Percentiles rank a stretch among this genome's conserved stretches.
These are phyloP conservation scores for Phyto melanocephala DNA, from an alignment of 2,888 invertebrate species.

Conservation along the genomic window DNA sequence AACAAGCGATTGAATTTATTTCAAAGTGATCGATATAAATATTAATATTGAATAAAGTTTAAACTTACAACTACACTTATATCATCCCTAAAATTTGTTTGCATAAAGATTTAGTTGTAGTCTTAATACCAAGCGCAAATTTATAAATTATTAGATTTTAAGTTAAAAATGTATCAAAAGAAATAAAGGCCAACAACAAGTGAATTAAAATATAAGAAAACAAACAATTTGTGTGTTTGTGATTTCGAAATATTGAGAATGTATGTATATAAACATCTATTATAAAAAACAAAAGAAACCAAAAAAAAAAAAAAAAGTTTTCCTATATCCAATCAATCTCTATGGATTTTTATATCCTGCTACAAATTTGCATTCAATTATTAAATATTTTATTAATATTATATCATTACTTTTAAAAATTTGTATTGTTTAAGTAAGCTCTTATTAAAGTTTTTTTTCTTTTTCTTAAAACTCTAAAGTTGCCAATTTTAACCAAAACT, in stretches of 20 bases:
- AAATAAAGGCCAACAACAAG: not conserved
- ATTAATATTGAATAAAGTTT: not conserved
- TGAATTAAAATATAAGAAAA: not conserved
- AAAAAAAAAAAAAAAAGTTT: not conserved
- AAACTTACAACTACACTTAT: not conserved
- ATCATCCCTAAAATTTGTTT: not conserved
- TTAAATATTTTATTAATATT: not conserved
- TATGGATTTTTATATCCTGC: too few species aligned
- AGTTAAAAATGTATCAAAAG: not conserved
- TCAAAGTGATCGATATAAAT: not conserved
- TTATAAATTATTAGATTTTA: constrained; percentile 38
- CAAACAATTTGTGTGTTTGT: not conserved
- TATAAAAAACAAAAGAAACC: constrained; percentile 5
- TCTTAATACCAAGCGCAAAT: not conserved
- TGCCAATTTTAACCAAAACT: constrained; percentile 19
- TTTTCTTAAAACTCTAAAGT: constrained; percentile 29
- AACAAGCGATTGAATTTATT: not conserved
- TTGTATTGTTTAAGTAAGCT: constrained; percentile 35
- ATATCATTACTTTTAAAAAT: not conserved
- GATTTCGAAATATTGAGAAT: constrained; percentile 22
- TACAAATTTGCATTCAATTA: constrained; percentile 1
- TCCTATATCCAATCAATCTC: too few species aligned
- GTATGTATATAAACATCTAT: constrained; percentile 49
- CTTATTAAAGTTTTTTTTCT: constrained; percentile 14
- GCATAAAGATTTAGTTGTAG: constrained; percentile 3